Evolutionary conservation across 2,888 invertebrate genomes (phyloP), one percentile per base, ranked within the genome.

Genomic region (Dusona sp.): DNA sequence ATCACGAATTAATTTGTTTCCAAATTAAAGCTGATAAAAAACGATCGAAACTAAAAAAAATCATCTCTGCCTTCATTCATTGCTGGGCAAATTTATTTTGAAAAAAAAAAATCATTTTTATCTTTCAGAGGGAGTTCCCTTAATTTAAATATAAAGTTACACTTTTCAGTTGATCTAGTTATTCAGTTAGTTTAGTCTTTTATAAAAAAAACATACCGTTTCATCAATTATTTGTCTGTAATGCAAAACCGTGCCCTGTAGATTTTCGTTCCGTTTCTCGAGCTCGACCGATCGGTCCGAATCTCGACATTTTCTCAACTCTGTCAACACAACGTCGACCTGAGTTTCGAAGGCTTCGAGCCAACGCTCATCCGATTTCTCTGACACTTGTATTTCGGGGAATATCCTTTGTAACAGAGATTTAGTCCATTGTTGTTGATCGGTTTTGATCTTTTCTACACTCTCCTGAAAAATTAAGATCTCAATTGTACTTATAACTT

Each of bases 141-240:
- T 9, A 38, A 38, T 9, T 8, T 38, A 8, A 38, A 38, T 8
- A 3, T 38, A 38, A 38, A 38, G 7, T 7, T 38, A 6, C 8
- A 38, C 1, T 4, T 38, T 38, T 38, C n/a, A n/a, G n/a, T 7
- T 38, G 38, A 38, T 1, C 6, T 38, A 38, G 6, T 38, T 38
- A 1, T 38, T 38, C 6, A 38, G 1, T 45, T 19, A 29, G 3
- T 70, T 0, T 6, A n/a, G n/a, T n/a, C n/a, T n/a, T n/a, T 25
- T 19, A 8, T 22, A 33, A 38, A 16, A 57, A 67, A 78, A 95
- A n/a, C 96, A 95, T 93, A 97, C 97, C 89, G 97, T 97, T 92
- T 97, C 97, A 89, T 96, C 96, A 88, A 98, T 97, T 89, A 97
- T 96, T 91, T 95, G 96, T 94, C 97, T 97, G 92, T 97, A 97